Conservation (phyloP, 2,888 invertebrate species). For the Cheilosia variabilis region DNA sequence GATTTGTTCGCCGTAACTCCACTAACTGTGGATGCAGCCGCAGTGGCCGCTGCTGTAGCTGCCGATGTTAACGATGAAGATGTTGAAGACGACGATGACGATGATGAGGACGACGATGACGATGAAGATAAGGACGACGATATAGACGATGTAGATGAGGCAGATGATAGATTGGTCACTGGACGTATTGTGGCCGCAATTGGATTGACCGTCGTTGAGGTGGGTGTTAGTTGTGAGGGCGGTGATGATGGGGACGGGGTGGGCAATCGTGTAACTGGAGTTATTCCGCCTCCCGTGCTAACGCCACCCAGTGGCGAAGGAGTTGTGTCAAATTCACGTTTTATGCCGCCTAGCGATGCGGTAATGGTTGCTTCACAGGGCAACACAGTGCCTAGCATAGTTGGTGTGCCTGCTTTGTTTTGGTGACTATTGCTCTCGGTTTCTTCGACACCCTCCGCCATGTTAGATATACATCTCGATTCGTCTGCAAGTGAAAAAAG, state of each 20-base stretch:
- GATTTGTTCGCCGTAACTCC: constrained; percentile 77
- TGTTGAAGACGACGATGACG: constrained; percentile 74
- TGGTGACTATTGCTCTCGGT: constrained; percentile 81
- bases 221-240: constrained; percentile 68
- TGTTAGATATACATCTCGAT: constrained; percentile 89
- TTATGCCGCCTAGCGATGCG: constrained; percentile 81
- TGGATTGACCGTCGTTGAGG: constrained; percentile 66
- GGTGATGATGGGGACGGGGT: constrained; percentile 70
- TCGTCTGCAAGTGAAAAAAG: constrained; percentile 85
- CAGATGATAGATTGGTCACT: constrained; percentile 75
- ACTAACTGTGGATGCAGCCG: constrained; percentile 76
- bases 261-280: constrained; percentile 57
- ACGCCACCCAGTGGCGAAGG: constrained; percentile 53
- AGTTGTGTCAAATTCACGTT: constrained; percentile 82
- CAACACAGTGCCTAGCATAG: constrained; percentile 83
- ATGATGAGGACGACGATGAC: constrained; percentile 66
- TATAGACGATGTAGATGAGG: constrained; percentile 76
- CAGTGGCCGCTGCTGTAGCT: constrained; percentile 60
- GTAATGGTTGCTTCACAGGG: constrained; percentile 83
- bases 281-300: constrained; percentile 57
- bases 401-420: constrained; percentile 78
- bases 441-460: constrained; percentile 89
- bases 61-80: constrained; percentile 59
- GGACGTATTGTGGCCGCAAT: constrained; percentile 77
- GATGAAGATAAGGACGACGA: constrained; percentile 70